These are phyloP conservation scores for Vicugna pacos DNA, from an alignment of 2,113 vertebrate genomes.

Conservation along the genomic window DNA sequence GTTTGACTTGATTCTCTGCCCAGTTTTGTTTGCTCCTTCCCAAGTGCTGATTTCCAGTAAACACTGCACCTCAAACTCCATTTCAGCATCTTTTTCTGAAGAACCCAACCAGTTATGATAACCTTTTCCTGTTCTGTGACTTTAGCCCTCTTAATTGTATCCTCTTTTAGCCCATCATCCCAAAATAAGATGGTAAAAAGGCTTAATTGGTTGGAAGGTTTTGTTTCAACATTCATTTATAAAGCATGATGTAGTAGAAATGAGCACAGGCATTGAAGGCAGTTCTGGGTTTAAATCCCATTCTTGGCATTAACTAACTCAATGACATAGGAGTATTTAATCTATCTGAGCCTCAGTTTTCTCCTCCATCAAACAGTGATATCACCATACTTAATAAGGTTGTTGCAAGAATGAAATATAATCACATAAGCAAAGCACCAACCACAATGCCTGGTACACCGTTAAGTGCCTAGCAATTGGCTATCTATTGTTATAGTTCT, in stretches of 20 bases:
- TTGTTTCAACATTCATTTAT: neutral
- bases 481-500: neutral
- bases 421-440: neutral
- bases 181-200: neutral
- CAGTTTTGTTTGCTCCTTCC: neutral
- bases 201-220: neutral
- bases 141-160: neutral
- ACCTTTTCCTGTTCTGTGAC: neutral
- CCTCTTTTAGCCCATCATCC: neutral
- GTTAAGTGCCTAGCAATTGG: neutral
- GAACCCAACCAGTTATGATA: neutral
- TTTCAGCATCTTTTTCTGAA: neutral
- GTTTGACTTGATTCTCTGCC: neutral
- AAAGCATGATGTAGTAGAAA: neutral
- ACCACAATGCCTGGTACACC: neutral
- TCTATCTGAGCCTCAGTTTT: neutral
- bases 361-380: neutral
- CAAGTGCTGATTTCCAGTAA: neutral
- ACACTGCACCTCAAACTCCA: neutral
- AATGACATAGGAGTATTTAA: neutral
- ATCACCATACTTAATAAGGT: neutral
- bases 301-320: neutral
- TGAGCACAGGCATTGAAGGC: neutral
- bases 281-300: neutral
- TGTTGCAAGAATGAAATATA: neutral